These are phyloP conservation scores for Drosophila ananassae DNA, from an alignment of 1,140 invertebrate genomes.

Conservation along the genomic window DNA sequence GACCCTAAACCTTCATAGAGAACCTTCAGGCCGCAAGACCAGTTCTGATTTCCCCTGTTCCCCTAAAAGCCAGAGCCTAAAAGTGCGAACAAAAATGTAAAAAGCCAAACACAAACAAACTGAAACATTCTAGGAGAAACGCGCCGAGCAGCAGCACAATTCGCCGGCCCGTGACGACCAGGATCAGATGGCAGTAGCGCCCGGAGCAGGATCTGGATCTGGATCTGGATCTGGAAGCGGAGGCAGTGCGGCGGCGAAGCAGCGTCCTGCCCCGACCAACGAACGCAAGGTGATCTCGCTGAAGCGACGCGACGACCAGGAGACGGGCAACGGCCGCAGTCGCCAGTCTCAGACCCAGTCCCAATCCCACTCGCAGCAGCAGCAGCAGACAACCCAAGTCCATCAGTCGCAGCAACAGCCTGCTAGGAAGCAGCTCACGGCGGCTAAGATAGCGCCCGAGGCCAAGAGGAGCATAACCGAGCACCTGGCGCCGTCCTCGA, in stretches of 20 bases:
- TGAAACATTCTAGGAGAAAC: constrained; percentile 64
- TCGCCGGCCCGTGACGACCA: constrained; percentile 53
- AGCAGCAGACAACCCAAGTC: constrained; percentile 1
- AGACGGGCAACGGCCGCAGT: constrained; percentile 32
- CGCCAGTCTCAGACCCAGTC: constrained; percentile 16
- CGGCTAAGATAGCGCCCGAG: constrained; percentile 80
- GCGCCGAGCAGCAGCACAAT: constrained; percentile 67
- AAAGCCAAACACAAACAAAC: constrained; percentile 11
- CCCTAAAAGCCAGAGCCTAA: background rate
- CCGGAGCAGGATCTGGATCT: background rate
- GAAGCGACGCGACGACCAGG: constrained; percentile 71
- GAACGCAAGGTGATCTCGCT: constrained; percentile 82
- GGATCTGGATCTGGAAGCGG: constrained; percentile 4
- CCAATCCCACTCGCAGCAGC: background rate
- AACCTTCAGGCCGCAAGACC: background rate
- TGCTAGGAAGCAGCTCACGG: constrained; percentile 69
- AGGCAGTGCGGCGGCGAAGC: constrained; percentile 48
- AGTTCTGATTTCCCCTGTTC: background rate
- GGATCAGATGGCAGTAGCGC: constrained; percentile 14
- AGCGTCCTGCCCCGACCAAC: constrained; percentile 42
- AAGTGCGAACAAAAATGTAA: background rate
- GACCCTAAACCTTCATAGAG: background rate
- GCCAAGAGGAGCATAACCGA: constrained; percentile 77
- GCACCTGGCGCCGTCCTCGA: constrained; percentile 58
- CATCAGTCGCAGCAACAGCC: constrained; percentile 20